phyloP scores from a whole-genome alignment of 1,140 invertebrate genomes.

The Yoshiicerus persimilis region DNA sequence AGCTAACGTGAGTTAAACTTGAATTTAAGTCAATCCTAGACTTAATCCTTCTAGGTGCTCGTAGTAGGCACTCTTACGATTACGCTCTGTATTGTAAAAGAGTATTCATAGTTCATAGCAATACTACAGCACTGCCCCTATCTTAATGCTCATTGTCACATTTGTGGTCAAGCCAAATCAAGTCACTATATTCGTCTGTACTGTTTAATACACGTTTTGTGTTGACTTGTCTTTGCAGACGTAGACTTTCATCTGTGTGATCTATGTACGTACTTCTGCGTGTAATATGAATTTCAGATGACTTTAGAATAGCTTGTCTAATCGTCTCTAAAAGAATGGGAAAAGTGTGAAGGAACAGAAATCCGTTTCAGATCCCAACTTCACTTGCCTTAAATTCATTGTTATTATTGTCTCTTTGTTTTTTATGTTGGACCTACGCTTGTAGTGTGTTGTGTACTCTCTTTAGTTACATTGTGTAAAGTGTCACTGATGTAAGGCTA shows the following conservation, averaged over 20 bases:
- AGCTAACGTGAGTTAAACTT: background rate
- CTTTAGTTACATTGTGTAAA: background rate
- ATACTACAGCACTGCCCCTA: background rate
- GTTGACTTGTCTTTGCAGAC: background rate
- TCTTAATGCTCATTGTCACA: conserved; percentile 16
- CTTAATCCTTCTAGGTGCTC: background rate
- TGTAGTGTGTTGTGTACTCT: background rate
- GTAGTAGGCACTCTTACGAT: background rate
- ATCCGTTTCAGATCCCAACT: conserved; percentile 1
- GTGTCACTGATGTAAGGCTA: background rate
- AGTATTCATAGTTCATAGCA: background rate
- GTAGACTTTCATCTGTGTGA: background rate
- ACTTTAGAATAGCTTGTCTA: conserved; percentile 11
- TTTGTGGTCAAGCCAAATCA: background rate
- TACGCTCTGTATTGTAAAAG: background rate
- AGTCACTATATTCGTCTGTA: too few species aligned
- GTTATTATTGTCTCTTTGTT: background rate
- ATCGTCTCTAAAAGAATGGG: conserved; percentile 3
- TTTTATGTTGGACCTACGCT: background rate
- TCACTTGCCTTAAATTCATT: background rate
- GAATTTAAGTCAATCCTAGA: background rate
- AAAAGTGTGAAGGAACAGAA: conserved; percentile 13
- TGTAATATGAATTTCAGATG: background rate
- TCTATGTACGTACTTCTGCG: background rate
- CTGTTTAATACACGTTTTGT: too few species aligned